Conservation (phyloP, 2,888 invertebrate species). For the Pandemis corylana region DNA sequence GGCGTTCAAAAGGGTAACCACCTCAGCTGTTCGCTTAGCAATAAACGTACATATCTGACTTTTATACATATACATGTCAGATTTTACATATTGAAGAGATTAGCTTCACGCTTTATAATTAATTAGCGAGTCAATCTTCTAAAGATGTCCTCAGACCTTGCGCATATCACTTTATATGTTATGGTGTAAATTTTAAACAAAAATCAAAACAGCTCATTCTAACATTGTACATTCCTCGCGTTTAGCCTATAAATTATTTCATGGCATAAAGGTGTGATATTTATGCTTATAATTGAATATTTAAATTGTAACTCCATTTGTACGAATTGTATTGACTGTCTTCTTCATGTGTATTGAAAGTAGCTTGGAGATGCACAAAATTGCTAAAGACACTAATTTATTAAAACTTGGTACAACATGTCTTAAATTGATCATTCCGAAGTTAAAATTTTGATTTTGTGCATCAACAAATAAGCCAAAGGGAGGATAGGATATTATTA, state of each 20-base stretch:
- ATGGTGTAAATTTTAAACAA: conserved; percentile 6
- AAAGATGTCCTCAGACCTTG: conserved; percentile 10
- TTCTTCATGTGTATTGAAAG: too few species aligned
- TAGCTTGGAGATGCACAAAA: too few species aligned
- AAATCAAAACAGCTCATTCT: conserved; percentile 1
- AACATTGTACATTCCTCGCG: conserved; percentile 11
- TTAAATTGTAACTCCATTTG: background rate
- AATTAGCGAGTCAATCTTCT: conserved; percentile 12
- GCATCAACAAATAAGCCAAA: too few species aligned
- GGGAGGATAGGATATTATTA: background rate
- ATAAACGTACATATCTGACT: conserved; percentile 3
- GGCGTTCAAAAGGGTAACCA: background rate
- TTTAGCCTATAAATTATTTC: background rate
- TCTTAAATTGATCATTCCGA: too few species aligned
- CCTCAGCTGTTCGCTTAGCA: background rate
- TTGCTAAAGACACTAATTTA: too few species aligned
- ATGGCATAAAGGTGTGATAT: background rate
- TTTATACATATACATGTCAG: background rate
- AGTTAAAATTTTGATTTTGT: too few species aligned
- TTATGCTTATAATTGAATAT: background rate
- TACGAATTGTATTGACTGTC: background rate
- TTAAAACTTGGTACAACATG: too few species aligned
- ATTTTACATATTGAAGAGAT: background rate
- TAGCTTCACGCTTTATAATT: background rate
- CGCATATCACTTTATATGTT: conserved; percentile 7